Base-by-base conservation (phyloP, 2,888 invertebrate species). In the Seira musarum region DNA sequence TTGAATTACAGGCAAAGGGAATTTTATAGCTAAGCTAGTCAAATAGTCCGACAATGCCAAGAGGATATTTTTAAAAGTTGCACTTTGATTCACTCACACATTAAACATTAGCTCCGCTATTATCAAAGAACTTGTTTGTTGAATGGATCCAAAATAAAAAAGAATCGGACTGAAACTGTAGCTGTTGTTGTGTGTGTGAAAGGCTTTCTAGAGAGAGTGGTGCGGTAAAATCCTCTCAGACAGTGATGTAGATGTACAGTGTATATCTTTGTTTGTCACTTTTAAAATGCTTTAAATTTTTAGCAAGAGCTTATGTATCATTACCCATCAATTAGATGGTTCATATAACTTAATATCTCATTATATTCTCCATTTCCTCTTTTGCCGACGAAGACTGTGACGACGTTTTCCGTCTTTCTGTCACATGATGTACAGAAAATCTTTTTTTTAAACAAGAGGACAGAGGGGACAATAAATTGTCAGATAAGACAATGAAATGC, bases 241-340 rank as follows among this genome's bases (percentile, higher is more conserved):
- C 63, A 63, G 19, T 21, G 22, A 15, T 15, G 49, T 10, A 49
- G 30, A 57, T 10, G 49, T 53, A 19, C 25, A 22, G 8, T 61
- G 61, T 70, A 60, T 3, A 3, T 30, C 10, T 24, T 17, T 67
- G 40, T 40, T 24, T 70, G 22, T 13, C n/a, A 17, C 53, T 69
- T 61, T 35, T 30, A 75, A 64, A 63, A 63, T 69, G 30, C 49
- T 76, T 53, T 64, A 63, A 75, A 63, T 75, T 75, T 40, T 70
- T 61, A 68, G 66, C 13, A 74, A 70, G 57, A 72, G 72, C 76
- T 82, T 80, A 73, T 82, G 75, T 82, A 76, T 79, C 82, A 75
- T 82, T 82, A 80, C 69, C 76, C 82, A 71, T 80, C 82, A 80
- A 82, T 82, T 82, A 82, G 82, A 82, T 80, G 82, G 69, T 82